Evolutionary conservation across 64 coral and sea anemone genomes (phyloP).

Genomic region (Trachythela sp.): DNA sequence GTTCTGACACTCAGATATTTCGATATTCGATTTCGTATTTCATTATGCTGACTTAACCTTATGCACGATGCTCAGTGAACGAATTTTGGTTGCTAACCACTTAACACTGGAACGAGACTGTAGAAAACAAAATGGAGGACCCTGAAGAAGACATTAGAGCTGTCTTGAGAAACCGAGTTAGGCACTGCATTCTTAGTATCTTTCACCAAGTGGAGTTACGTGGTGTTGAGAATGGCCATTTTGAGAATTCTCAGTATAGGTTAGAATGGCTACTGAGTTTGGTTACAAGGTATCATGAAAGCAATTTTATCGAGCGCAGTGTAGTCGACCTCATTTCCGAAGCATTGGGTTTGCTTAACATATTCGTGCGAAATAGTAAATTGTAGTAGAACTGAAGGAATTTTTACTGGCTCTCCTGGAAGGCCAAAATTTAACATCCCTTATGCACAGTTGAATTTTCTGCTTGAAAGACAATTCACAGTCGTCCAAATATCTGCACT

Average conservation of each 20-base stretch:
- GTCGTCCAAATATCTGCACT: background rate
- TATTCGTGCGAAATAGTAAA: background rate
- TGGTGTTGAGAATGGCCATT: background rate
- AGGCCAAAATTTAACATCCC: background rate
- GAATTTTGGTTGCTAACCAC: too few species aligned
- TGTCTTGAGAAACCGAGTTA: background rate
- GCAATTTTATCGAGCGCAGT: background rate
- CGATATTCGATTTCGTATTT: too few species aligned
- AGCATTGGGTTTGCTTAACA: background rate
- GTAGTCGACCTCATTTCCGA: background rate
- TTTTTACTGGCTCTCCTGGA: background rate
- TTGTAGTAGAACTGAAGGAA: background rate
- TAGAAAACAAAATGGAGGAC: too few species aligned
- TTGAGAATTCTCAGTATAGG: slow-evolving; percentile 1
- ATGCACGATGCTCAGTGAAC: too few species aligned
- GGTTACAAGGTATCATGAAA: background rate
- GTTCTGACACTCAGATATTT: too few species aligned
- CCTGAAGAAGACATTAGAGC: background rate
- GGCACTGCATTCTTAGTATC: background rate
- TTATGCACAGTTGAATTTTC: background rate
- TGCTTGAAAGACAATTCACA: background rate
- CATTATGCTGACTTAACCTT: too few species aligned
- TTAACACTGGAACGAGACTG: too few species aligned
- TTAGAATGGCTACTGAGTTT: slow-evolving; percentile 11
- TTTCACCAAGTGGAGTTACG: background rate